These are phyloP conservation scores for Perccottus glenii DNA, from an alignment of 2,113 vertebrate genomes.

Conservation along the genomic window DNA sequence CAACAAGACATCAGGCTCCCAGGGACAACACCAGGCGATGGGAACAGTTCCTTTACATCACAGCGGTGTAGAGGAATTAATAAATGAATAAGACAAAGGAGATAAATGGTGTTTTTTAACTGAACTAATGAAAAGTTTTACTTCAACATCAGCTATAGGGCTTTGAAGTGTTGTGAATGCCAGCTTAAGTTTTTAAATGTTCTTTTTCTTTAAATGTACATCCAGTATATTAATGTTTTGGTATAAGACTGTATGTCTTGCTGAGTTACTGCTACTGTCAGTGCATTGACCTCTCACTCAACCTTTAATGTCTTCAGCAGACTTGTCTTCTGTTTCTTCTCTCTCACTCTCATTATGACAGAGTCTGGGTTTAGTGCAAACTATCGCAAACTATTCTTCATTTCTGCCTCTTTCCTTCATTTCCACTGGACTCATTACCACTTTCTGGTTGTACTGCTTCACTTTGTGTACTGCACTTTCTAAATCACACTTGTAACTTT, in stretches of 20 bases:
- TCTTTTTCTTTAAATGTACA: background rate
- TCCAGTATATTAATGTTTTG: slow-evolving; percentile 1
- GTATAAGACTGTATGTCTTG: background rate
- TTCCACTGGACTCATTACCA: background rate
- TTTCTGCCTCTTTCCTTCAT: background rate
- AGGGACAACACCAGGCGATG: slow-evolving; percentile 48
- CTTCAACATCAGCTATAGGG: slow-evolving; percentile 21
- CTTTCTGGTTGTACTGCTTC: no score
- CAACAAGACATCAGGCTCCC: slow-evolving; percentile 61
- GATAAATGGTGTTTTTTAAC: slow-evolving; percentile 50
- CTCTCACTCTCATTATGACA: background rate
- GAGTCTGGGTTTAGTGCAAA: slow-evolving; percentile 6
- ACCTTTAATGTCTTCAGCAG: slow-evolving; percentile 75
- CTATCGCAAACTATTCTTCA: background rate
- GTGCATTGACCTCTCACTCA: slow-evolving; percentile 66
- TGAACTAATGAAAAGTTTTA: slow-evolving; percentile 37
- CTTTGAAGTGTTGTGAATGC: slow-evolving; percentile 27
- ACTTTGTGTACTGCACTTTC: no score
- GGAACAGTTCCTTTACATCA: slow-evolving; percentile 60
- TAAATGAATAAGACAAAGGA: slow-evolving; percentile 44
- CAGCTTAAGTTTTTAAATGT: slow-evolving; percentile 3
- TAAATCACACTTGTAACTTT: no score
- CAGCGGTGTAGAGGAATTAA: slow-evolving; percentile 48
- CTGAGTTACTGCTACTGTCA: slow-evolving; percentile 40
- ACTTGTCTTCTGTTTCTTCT: slow-evolving; percentile 18